Evolutionary conservation across 2,888 invertebrate genomes (phyloP).

Genomic region (Hemistola chrysoprasaria): DNA sequence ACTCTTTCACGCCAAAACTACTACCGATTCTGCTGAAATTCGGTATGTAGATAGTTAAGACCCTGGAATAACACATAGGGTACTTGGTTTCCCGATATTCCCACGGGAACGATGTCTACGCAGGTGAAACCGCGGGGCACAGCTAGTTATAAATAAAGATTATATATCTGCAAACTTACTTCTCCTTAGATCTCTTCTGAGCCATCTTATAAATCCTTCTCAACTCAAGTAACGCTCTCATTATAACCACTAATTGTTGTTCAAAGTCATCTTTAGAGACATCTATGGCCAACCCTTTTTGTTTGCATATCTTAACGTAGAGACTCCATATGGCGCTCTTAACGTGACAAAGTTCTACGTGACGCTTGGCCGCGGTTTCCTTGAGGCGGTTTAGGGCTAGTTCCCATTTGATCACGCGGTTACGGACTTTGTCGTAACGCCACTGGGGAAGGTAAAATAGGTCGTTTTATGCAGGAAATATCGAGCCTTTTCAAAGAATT

Average conservation of each 20-base stretch:
- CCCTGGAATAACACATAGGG: too few relatives aligned
- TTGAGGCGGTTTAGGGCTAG: constrained; percentile 82
- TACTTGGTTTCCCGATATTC: too few relatives aligned
- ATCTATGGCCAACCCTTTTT: constrained; percentile 72
- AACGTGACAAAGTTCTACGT: constrained; percentile 82
- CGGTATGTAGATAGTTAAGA: too few relatives aligned
- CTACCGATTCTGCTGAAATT: too few relatives aligned
- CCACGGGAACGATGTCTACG: too few relatives aligned
- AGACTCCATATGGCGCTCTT: constrained; percentile 83
- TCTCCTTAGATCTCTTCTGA: constrained; percentile 59
- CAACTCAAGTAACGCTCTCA: constrained; percentile 82
- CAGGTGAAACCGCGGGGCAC: too few relatives aligned
- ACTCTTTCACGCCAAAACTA: too few relatives aligned
- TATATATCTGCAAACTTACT: constrained; percentile 44
- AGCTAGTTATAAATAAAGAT: too few relatives aligned
- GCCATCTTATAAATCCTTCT: constrained; percentile 73
- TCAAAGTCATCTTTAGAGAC: constrained; percentile 79
- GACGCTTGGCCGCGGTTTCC: constrained; percentile 76
- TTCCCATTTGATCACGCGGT: constrained; percentile 84
- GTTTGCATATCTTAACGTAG: constrained; percentile 83
- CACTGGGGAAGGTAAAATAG: constrained; percentile 50
- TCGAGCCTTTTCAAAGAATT: too few relatives aligned
- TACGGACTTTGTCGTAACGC: constrained; percentile 82
- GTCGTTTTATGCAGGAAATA: too few relatives aligned
- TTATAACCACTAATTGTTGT: constrained; percentile 83